Conservation (phyloP, 2,797 vertebrate genomes). For the Hirundo rustica region DNA sequence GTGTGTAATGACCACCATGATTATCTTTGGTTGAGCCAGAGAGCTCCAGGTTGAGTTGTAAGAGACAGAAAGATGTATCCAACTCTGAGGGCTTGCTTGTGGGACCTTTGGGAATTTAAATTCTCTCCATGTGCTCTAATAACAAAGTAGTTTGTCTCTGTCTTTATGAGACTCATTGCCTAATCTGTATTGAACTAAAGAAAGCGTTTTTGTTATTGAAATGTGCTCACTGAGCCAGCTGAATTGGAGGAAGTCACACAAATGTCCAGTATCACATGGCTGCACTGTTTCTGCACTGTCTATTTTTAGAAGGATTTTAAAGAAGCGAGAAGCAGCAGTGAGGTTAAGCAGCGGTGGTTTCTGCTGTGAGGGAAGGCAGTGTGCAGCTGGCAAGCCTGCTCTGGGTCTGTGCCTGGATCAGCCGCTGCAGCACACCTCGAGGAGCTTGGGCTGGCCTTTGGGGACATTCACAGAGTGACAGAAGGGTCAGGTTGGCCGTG, state of each 20-base stretch:
- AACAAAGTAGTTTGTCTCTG: not conserved
- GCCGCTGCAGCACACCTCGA: not conserved
- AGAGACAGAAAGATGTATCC: not conserved
- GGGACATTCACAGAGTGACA: not conserved
- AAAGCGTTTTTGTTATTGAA: not conserved
- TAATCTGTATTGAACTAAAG: not conserved
- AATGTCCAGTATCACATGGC: not conserved
- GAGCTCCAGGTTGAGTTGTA: not conserved
- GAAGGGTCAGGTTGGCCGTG: not conserved
- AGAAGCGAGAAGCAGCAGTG: not conserved
- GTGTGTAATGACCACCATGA: not conserved
- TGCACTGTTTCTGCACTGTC: not conserved
- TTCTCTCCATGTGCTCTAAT: not conserved
- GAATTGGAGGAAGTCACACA: slow-evolving; percentile 34
- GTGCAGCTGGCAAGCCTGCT: not conserved
- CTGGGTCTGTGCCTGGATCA: no score
- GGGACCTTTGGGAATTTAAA: not conserved
- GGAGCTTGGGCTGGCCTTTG: not conserved
- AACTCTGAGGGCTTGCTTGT: not conserved
- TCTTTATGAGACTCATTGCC: not conserved
- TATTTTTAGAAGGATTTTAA: not conserved
- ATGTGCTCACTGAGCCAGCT: not conserved
- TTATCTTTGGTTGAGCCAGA: not conserved
- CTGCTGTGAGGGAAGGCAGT: not conserved
- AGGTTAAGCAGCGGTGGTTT: not conserved